Base-by-base conservation (phyloP, 2,888 invertebrate genomes). In the Ennomos quercinarius region DNA sequence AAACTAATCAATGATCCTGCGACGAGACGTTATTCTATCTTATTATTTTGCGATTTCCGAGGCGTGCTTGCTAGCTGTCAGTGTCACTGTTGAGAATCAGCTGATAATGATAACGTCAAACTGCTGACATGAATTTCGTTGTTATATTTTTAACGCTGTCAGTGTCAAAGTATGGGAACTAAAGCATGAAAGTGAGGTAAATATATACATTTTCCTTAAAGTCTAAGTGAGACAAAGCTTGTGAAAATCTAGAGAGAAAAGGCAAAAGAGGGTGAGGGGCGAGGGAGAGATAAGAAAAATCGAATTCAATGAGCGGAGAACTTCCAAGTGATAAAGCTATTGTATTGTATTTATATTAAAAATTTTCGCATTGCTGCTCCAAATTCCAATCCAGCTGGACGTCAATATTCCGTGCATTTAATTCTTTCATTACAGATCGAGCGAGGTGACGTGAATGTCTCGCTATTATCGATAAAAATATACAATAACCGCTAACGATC, bases 361-460 rank as follows among this genome's bases (percentile, higher is more conserved):
- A 65, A 61, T 55, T 55, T 55, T 64, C 61, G 61, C 64, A 68
- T 66, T 68, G 54, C 44, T 57, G 63, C 50, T 51, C 57, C 50
- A 60, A 65, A 68, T 68, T 63, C 56, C 63, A 51, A 60, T 57
- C 60, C 40, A 53, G 58, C 43, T 61, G 37, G 58, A 65, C 68
- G 64, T 64, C 50, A 57, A 51, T 55, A 56, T 52, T 42, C 41
- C 46, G 40, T 55, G 38, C 44, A 43, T 51, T 56, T 27, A 38
- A 41, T 50, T 57, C 8, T 55, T 36, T 46, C 46, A 11, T 52
- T 35, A 47, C 44, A 42, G 42, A 39, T 45, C 45, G n/a, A 51
- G 40, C 43, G 12, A 40, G 46, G 56, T 59, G 49, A 56, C 45
- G 58, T 63, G 55, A 59, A 75, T 67, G 74, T 68, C 52, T 84